Base-by-base conservation (phyloP, 2,888 invertebrate genomes). In the Disparrhopalites patrizii region DNA sequence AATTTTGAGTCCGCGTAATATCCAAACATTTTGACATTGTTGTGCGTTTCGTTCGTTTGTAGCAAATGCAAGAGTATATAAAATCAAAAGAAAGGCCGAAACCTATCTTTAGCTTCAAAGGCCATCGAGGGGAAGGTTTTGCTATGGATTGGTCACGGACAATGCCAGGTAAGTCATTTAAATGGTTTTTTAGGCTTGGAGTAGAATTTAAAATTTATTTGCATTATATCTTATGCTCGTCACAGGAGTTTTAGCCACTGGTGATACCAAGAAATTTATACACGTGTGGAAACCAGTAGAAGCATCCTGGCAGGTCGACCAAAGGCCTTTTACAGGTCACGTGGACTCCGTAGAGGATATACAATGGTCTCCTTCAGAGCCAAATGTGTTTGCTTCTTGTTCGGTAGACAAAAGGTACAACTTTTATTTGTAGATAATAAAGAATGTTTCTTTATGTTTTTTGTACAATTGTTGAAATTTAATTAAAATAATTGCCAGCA, bases 311-410 rank as follows among this genome's bases (percentile, higher is more conserved):
- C 84, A 85, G 75, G 92, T 98, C 1, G 93, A 96, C 80, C 92
- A 93, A 79, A 83, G 90, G 56, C 91, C 98, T 0, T 84, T 91
- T 65, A 82, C 86, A 57, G 95, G 92, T 0, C 99, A 99, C 78
- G 88, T 87, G 23, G 87, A 85, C 55, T 97, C 97, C 30, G 93
- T 99, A 13, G 99, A 99, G 83, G 99, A 99, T 80, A 83, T 99
- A 70, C 97, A 98, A 78, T 99, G 99, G 99, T 97, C 97, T 67
- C 97, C 97, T 1, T 95, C 88, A 81, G 99, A 99, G 82, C 83
- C 79, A 15, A 81, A 90, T 81, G 95, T 95, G 0, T 81, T 93
- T 60, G 92, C 93, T 38, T 89, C 93, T 10, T 93, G 92, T 81
- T 93, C 93, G 27, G 88, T 91, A 2, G 93, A 93, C 78, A 90